Conservation (phyloP, 2,797 vertebrate species). For the Anguilla marmorata region DNA sequence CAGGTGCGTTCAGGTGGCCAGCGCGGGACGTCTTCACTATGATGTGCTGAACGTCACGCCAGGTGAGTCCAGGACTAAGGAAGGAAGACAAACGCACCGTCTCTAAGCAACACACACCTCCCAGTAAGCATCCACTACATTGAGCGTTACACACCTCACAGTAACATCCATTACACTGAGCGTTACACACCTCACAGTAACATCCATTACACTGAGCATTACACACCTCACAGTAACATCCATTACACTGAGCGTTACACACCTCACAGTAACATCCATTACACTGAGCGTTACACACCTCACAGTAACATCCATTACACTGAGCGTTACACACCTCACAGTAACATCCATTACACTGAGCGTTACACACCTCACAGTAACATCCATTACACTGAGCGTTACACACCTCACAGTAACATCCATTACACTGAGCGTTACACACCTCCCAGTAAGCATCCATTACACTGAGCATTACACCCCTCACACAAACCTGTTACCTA, state of each 20-base stretch:
- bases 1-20: conserved; percentile 93
- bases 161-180: too few relatives aligned
- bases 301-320: conserved; percentile 57
- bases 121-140: too few relatives aligned
- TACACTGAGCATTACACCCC: conserved; percentile 43
- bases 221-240: too few relatives aligned
- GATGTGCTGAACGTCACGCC: conserved; percentile 98
- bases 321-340: conserved; percentile 56
- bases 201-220: too few relatives aligned
- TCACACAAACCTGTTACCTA: conserved; percentile 62
- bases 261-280: too few relatives aligned
- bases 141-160: too few relatives aligned
- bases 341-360: conserved; percentile 51
- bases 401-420: conserved; percentile 63
- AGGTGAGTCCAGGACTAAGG: conserved; percentile 85
- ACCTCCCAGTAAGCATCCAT: conserved; percentile 35
- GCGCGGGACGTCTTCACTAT: conserved; percentile 96
- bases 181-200: too few relatives aligned
- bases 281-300: too few relatives aligned
- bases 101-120: not conserved
- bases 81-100: conserved; percentile 32
- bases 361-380: conserved; percentile 66
- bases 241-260: too few relatives aligned
- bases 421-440: conserved; percentile 55
- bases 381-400: conserved; percentile 70